phyloP scores from a whole-genome alignment of 2,888 invertebrate species.

The Pardosa pseudoannulata region DNA sequence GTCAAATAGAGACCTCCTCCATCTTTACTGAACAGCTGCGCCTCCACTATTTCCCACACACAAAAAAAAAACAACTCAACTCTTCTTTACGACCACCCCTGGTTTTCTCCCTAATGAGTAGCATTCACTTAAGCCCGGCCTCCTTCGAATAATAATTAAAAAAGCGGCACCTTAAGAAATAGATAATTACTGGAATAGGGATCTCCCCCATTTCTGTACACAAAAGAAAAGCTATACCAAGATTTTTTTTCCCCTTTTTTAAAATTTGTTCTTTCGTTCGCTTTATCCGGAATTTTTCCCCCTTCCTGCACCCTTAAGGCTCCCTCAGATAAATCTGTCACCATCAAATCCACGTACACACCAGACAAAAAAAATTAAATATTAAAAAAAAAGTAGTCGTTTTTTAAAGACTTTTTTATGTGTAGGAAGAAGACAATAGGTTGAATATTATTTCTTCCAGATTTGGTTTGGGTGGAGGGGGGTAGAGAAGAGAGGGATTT shows the following conservation, averaged over 20 bases:
- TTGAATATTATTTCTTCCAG: conserved; percentile 69
- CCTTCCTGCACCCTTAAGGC: conserved; percentile 9
- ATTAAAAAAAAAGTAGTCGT: conserved; percentile 47
- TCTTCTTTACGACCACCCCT: conserved; percentile 51
- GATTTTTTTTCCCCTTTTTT: conserved; percentile 36
- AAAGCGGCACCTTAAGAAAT: conserved; percentile 70
- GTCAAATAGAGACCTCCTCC: conserved; percentile 10
- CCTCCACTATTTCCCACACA: conserved; percentile 10
- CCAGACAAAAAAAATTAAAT: conserved; percentile 16
- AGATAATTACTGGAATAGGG: conserved; percentile 68
- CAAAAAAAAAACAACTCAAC: conserved; percentile 36
- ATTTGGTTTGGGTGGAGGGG: conserved; percentile 55
- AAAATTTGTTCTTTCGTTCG: conserved; percentile 27
- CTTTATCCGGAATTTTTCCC: conserved; percentile 1
- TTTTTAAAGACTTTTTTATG: conserved; percentile 37
- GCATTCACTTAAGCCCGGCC: conserved; percentile 42
- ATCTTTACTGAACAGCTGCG: conserved; percentile 63
- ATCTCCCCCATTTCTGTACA: conserved; percentile 45
- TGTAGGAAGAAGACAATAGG: conserved; percentile 60
- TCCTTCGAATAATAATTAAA: conserved; percentile 69
- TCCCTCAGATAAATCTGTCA: conserved; percentile 68
- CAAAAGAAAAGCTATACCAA: conserved; percentile 67
- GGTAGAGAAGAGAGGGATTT: conserved; percentile 14
- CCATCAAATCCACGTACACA: conserved; percentile 67
- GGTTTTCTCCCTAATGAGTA: conserved; percentile 52